A percentile compares a stretch with the other conserved stretches of the same genome.
Evolutionary conservation across 2,888 invertebrate species (phyloP).

Genomic region (Caenorhabditis plicata): DNA sequence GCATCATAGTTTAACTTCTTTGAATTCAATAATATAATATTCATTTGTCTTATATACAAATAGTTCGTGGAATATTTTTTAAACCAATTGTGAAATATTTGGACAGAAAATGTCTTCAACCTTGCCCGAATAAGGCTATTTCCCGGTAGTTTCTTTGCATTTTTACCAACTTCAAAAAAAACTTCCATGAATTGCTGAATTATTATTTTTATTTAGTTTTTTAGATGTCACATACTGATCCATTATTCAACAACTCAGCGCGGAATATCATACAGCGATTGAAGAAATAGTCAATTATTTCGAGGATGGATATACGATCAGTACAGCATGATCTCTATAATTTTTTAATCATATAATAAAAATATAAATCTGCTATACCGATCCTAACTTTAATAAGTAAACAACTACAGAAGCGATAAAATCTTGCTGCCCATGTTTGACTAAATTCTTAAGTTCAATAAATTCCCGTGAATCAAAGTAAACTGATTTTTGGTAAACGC

Average conservation of each 20-base stretch:
- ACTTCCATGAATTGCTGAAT: slow-evolving; percentile 43
- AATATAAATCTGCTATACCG: too few relatives aligned
- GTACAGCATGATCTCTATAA: slow-evolving; percentile 24
- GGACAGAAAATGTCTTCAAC: slow-evolving; percentile 47
- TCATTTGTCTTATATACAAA: not conserved
- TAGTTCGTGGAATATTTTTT: slow-evolving; percentile 36
- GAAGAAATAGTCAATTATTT: slow-evolving; percentile 54
- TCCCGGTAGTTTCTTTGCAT: too few relatives aligned
- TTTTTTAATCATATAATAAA: not conserved
- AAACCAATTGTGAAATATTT: slow-evolving; percentile 46
- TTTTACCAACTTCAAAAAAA: slow-evolving; percentile 50
- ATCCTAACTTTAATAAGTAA: too few relatives aligned
- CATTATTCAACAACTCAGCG: slow-evolving; percentile 32
- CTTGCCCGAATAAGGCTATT: too few relatives aligned
- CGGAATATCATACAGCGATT: slow-evolving; percentile 45
- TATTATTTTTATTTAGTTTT: not conserved
- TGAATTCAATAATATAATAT: not conserved
- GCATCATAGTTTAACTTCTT: too few relatives aligned
- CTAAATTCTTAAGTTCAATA: too few relatives aligned
- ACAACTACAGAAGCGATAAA: too few relatives aligned
- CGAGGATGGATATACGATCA: slow-evolving; percentile 40
- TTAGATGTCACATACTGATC: slow-evolving; percentile 30
- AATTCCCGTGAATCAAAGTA: too few relatives aligned
- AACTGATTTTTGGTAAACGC: too few relatives aligned
- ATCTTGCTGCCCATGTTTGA: too few relatives aligned